Conservation (phyloP, 2,888 invertebrate genomes). For the Philonicus albiceps region DNA sequence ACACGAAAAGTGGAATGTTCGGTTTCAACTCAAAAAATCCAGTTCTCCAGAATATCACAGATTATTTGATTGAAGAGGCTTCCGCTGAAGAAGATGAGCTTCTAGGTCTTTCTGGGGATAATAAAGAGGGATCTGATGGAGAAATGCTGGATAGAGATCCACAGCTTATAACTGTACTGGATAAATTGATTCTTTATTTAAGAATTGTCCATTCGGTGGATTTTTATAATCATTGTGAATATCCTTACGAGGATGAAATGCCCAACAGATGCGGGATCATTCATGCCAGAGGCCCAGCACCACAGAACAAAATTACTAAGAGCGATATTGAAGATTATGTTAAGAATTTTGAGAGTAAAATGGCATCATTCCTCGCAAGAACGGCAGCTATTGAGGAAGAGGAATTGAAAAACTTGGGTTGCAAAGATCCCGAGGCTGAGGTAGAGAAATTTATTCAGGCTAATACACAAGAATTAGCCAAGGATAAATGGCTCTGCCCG, state of each 20-base stretch:
- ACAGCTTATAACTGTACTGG: slow-evolving; percentile 74
- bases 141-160: slow-evolving; percentile 76
- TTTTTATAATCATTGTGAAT: slow-evolving; percentile 98
- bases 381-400: slow-evolving; percentile 77
- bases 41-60: slow-evolving; percentile 94
- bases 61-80: slow-evolving; percentile 97
- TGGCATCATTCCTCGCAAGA: slow-evolving; percentile 87
- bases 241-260: slow-evolving; percentile 99
- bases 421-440: slow-evolving; percentile 71
- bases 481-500: slow-evolving; percentile 99
- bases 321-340: slow-evolving; percentile 72
- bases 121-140: slow-evolving; percentile 63
- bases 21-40: slow-evolving; percentile 89
- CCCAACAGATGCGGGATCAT: slow-evolving; percentile 98
- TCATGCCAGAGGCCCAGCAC: slow-evolving; percentile 92
- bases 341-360: slow-evolving; percentile 87
- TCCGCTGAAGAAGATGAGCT: slow-evolving; percentile 98
- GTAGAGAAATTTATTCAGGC: slow-evolving; percentile 94
- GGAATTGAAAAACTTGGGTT: slow-evolving; percentile 83
- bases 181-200: slow-evolving; percentile 88
- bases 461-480: slow-evolving; percentile 95
- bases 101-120: slow-evolving; percentile 71
- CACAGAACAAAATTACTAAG: slow-evolving; percentile 75
- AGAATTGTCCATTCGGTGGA: slow-evolving; percentile 98
- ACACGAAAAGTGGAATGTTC: slow-evolving; percentile 58